Conservation (phyloP, 1,140 invertebrate genomes). For the Meloidogyne floridensis region DNA sequence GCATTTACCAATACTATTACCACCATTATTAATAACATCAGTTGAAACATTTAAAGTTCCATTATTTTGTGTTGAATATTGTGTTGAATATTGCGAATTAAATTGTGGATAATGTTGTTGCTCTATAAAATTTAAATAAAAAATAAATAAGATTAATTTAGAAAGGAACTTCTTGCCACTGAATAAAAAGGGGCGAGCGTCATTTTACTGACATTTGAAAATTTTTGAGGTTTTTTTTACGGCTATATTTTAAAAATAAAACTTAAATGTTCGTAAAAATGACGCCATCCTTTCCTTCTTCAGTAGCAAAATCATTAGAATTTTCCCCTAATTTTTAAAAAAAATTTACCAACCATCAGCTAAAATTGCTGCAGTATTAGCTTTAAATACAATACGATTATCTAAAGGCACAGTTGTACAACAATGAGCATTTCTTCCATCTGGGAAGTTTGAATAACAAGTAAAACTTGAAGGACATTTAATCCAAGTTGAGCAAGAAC, state of each 20-base stretch:
- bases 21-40: neutral
- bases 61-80: neutral
- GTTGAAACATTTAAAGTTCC: neutral
- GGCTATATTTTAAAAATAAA: too few relatives aligned
- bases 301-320: too few relatives aligned
- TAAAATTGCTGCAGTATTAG: conserved; percentile 36
- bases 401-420: conserved; percentile 52
- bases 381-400: conserved; percentile 47
- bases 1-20: conserved; percentile 22
- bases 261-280: too few relatives aligned
- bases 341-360: neutral
- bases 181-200: too few relatives aligned
- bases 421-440: conserved; percentile 53
- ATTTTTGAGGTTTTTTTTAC: too few relatives aligned
- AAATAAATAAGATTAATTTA: too few relatives aligned
- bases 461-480: conserved; percentile 52
- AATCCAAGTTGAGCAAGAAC: conserved; percentile 53
- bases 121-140: too few relatives aligned
- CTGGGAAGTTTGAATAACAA: conserved; percentile 55
- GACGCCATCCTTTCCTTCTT: too few relatives aligned
- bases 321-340: too few relatives aligned
- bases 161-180: too few relatives aligned
- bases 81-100: neutral
- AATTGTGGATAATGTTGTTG: neutral
- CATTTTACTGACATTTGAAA: too few relatives aligned